Conservation (phyloP, 2,113 vertebrate genomes). For the Indicator maculatus region DNA sequence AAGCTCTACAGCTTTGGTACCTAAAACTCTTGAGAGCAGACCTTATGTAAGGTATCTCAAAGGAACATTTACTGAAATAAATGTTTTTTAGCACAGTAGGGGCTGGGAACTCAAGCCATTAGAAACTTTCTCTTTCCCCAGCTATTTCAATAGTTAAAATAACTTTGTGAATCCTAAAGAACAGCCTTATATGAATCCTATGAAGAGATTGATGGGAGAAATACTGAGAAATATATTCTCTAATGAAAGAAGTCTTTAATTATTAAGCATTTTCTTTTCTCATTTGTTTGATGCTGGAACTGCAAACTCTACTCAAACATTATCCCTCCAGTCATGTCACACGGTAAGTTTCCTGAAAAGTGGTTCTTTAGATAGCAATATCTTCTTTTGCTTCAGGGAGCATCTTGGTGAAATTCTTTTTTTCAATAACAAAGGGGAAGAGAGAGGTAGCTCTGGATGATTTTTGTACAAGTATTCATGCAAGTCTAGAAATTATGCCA, state of each 20-base stretch:
- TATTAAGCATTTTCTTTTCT: neutral
- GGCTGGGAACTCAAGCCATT: neutral
- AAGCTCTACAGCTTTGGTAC: neutral
- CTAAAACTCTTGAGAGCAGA: neutral
- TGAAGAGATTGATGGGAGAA: neutral
- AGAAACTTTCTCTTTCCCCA: neutral
- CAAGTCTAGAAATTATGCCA: neutral
- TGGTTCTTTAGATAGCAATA: neutral
- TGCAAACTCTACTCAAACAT: neutral
- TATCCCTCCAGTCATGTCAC: neutral
- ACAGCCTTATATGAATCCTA: neutral
- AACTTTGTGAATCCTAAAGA: neutral
- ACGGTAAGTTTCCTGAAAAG: neutral
- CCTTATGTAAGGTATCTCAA: neutral
- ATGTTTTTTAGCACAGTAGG: neutral
- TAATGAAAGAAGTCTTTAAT: neutral
- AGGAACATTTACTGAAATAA: neutral
- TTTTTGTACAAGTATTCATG: neutral
- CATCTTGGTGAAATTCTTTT: neutral
- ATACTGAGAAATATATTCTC: neutral
- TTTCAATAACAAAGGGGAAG: neutral
- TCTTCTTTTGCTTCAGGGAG: neutral
- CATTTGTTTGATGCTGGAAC: neutral
- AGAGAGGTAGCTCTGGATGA: neutral
- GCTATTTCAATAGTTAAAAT: neutral